A percentile compares a stretch with the other conserved stretches of the same genome.
These are phyloP conservation scores for Xanthorhoe spadicearia DNA, from an alignment of 2,888 invertebrate genomes.

Conservation along the genomic window DNA sequence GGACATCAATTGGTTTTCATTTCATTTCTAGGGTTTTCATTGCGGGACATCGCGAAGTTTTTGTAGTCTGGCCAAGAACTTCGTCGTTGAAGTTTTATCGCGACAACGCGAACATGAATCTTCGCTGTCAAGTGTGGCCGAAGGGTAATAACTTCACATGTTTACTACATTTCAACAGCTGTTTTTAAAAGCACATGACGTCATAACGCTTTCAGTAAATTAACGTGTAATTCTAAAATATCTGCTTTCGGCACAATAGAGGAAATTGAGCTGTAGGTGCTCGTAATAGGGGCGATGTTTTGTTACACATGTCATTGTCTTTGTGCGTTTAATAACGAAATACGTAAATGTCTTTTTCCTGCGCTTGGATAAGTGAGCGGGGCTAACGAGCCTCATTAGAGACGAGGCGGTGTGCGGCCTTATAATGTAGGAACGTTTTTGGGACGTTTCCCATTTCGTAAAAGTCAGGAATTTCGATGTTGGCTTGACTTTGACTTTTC, in stretches of 20 bases:
- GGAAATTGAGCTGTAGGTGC: slow-evolving; percentile 25
- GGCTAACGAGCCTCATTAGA: slow-evolving; percentile 62
- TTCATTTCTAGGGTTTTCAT: too few relatives aligned
- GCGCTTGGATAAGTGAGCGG: slow-evolving; percentile 51
- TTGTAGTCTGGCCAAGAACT: too few relatives aligned
- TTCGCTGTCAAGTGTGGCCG: too few relatives aligned
- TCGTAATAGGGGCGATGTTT: slow-evolving; percentile 29
- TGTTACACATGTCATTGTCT: slow-evolving; percentile 39
- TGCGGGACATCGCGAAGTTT: too few relatives aligned
- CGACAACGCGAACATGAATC: too few relatives aligned
- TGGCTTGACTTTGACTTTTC: not conserved
- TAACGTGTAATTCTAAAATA: slow-evolving; percentile 37
- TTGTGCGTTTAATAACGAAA: slow-evolving; percentile 43
- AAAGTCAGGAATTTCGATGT: slow-evolving; percentile 1
- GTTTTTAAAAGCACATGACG: slow-evolving; percentile 35
- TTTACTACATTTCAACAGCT: slow-evolving; percentile 32
- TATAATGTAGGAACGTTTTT: slow-evolving; percentile 38
- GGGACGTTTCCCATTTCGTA: slow-evolving; percentile 15
- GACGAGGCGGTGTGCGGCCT: slow-evolving; percentile 42
- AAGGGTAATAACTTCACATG: slow-evolving; percentile 42
- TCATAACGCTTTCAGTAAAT: slow-evolving; percentile 32
- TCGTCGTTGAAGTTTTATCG: too few relatives aligned
- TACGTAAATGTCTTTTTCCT: slow-evolving; percentile 48
- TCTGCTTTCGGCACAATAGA: slow-evolving; percentile 4
- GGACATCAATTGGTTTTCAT: too few relatives aligned